Evolutionary conservation across 2,797 vertebrate species (phyloP).

Genomic region (Epinephelus awoara): DNA sequence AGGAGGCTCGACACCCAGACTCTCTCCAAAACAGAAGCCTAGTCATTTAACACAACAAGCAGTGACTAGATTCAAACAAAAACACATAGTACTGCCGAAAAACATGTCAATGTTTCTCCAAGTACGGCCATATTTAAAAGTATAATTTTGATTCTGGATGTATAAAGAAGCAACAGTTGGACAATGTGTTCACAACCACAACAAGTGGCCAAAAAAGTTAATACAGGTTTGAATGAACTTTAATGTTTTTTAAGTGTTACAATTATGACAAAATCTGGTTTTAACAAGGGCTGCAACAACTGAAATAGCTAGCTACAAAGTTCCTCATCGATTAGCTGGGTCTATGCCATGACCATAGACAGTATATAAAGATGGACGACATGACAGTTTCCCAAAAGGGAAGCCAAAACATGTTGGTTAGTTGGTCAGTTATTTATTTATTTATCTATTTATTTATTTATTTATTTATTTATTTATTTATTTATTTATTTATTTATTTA

Average conservation of each 20-base stretch:
- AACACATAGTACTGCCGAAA: background rate
- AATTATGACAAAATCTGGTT: too few relatives aligned
- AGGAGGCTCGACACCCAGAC: constrained; percentile 14
- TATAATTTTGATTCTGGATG: background rate
- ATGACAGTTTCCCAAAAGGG: too few relatives aligned
- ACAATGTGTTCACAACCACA: background rate
- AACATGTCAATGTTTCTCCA: background rate
- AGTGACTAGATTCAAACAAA: constrained; percentile 5
- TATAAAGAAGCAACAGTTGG: background rate
- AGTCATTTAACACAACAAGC: background rate
- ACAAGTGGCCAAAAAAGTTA: background rate
- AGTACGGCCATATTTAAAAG: background rate
- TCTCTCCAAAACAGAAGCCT: constrained; percentile 12
- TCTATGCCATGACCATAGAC: too few relatives aligned
- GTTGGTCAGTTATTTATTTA: too few relatives aligned
- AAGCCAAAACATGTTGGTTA: too few relatives aligned
- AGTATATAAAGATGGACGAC: too few relatives aligned
- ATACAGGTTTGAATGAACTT: background rate
- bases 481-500: too few relatives aligned
- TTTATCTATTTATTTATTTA: too few relatives aligned
- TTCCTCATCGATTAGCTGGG: too few relatives aligned
- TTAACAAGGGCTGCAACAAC: too few relatives aligned
- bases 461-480: too few relatives aligned
- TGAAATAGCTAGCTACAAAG: too few relatives aligned
- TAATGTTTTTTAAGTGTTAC: background rate